A percentile compares a stretch with the other conserved stretches of the same genome.
Evolutionary conservation across 2,888 invertebrate genomes (phyloP).

Genomic region (Drosophila mimetica): DNA sequence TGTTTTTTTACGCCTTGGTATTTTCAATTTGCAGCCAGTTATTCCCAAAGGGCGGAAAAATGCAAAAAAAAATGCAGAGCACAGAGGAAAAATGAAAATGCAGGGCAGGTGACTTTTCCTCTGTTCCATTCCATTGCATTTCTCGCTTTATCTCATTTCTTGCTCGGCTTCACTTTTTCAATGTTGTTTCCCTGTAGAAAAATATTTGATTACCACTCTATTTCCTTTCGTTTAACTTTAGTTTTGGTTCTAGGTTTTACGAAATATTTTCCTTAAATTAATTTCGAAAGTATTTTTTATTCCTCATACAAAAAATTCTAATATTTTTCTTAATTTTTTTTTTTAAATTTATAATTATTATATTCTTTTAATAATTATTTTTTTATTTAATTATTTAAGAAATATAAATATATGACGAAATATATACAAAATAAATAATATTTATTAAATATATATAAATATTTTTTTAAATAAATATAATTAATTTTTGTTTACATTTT

Average conservation of each 20-base stretch:
- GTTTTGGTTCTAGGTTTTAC: no score
- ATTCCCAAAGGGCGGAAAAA: slow-evolving; percentile 8
- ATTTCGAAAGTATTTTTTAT: neutral
- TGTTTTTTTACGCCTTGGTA: slow-evolving; percentile 35
- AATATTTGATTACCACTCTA: slow-evolving; percentile 16
- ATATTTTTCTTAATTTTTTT: neutral
- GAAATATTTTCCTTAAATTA: neutral
- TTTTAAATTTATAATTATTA: neutral
- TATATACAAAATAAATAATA: no score
- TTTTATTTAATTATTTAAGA: no score
- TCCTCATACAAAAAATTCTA: no score
- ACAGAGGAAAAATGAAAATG: slow-evolving; percentile 6
- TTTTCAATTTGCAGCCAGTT: slow-evolving; percentile 43
- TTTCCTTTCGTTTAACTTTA: neutral
- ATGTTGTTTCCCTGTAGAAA: slow-evolving; percentile 4
- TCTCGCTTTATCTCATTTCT: slow-evolving; percentile 20
- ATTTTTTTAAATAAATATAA: neutral
- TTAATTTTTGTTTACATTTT: no score
- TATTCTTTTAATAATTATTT: no score
- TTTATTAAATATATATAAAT: no score
- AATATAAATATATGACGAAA: no score
- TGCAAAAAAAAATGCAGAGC: neutral
- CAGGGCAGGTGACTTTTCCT: slow-evolving; percentile 15
- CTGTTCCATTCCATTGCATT: slow-evolving; percentile 42
- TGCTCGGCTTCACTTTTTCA: slow-evolving; percentile 19